Base-by-base conservation (phyloP, 2,797 vertebrate species). In the Gymnocypris eckloni region DNA sequence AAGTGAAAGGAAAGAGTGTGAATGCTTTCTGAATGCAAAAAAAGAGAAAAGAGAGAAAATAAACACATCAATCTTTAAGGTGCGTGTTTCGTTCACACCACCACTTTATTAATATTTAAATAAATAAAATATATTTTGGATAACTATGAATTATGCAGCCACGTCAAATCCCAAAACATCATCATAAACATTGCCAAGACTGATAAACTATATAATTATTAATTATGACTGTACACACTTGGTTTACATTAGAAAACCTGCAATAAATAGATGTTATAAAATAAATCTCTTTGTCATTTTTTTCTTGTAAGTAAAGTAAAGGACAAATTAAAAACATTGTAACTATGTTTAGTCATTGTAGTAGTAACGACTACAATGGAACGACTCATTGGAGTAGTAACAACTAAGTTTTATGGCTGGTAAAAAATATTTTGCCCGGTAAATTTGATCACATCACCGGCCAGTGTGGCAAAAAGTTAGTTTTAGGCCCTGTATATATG, bases 91-190 rank as follows among this genome's bases (percentile, higher is more conserved):
- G 28, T 56, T 73, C 67, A 83, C 41, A 16, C 61, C n/a, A 28
- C 45, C 64, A 72, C 48, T 56, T 69, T 59, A 52, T 82, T 6
- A 52, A 87, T 66, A 64, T 64, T 87, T 83, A 61, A 78, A 54
- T 78, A 56, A 39, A 76, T 83, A 66, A 69, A 50, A 61, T 61
- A 79, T 73, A 43, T 72, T 76, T 72, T n/a, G n/a, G n/a, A 12
- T 28, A 66, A 78, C 75, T 45, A 79, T 70, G 12, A 84, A 66
- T 64, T 79, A 85, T 85, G 76, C 78, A 84, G 16, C 28, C 15
- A 61, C 11, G 22, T 70, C n/a, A 79, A 84, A 84, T 84, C 66
- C 64, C 50, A 43, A 70, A 70, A 70, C 75, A 25, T 78, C 37
- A 69, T 66, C 28, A 28, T 33, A 45, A 75, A 50, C 56, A 66